Percentiles rank a stretch among this genome's conserved stretches.
Conservation (phyloP, 2,888 invertebrate species). For the Polylopha cassiicola region DNA sequence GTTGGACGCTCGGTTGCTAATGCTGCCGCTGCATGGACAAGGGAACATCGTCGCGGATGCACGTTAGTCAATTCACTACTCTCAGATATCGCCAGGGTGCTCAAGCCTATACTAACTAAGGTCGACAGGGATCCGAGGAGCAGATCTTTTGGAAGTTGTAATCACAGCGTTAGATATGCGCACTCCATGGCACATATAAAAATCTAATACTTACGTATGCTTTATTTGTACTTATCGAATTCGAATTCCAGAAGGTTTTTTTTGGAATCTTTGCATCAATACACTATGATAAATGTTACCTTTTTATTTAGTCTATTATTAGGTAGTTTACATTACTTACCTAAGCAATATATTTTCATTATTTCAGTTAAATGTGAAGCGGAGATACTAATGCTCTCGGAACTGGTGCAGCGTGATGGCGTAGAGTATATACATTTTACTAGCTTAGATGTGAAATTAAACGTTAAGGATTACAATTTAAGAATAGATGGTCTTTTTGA, state of each 20-base stretch:
- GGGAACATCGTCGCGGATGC: slow-evolving; percentile 79
- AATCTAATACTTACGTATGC: too few species aligned
- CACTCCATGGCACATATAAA: too few species aligned
- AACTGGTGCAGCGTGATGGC: slow-evolving; percentile 53
- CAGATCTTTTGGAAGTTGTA: too few species aligned
- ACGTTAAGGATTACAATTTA: slow-evolving; percentile 75
- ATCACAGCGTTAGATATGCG: too few species aligned
- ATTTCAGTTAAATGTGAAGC: slow-evolving; percentile 73
- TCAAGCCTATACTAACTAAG: too few species aligned
- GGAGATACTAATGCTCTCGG: slow-evolving; percentile 57
- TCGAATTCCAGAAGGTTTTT: too few species aligned
- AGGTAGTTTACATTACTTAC: neutral
- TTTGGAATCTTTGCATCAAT: too few species aligned
- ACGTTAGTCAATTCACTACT: slow-evolving; percentile 47
- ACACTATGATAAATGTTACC: too few species aligned
- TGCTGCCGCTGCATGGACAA: slow-evolving; percentile 76
- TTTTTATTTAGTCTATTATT: neutral
- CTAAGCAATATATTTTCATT: slow-evolving; percentile 2
- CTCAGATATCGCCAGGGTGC: too few species aligned
- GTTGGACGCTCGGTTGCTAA: slow-evolving; percentile 74
- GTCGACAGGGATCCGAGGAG: too few species aligned
- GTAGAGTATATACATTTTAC: slow-evolving; percentile 69
- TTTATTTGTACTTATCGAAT: too few species aligned
- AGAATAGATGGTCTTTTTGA: slow-evolving; percentile 78
- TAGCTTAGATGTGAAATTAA: slow-evolving; percentile 66